Evolutionary conservation across 2,888 invertebrate species (phyloP), one percentile per base, ranked within the genome.

Genomic region (Isoperla grammatica): DNA sequence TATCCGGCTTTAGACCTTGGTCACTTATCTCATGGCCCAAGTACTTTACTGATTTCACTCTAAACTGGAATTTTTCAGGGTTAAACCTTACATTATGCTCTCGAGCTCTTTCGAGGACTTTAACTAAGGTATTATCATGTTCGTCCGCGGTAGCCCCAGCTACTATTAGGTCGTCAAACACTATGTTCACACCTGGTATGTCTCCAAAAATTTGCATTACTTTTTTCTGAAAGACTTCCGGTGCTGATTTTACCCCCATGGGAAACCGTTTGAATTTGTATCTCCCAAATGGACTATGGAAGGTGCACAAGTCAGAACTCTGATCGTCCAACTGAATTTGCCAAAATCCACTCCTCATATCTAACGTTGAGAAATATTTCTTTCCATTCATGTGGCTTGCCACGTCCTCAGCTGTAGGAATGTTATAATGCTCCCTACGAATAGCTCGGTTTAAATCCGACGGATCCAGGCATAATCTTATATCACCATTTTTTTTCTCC

Each of bases 81-180:
- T 69, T 71, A 49, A 69, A 71, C 63, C 43, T 60, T 9, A 61
- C 65, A 63, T 63, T 67, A 65, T 61, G 59, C 65, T 37, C 53
- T 57, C 43, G 62, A 50, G 66, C 61, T 60, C 29, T 58, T n/a
- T 57, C 23, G 8, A 64, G 39, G 11, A 62, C 65, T 37, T 60
- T 9, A 17, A 17, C 35, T 15, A 62, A n/a, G 22, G 45, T 43
- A 2, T 29, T 29, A 42, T 57, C 56, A 19, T 60, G 40, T 15
- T 53, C 17, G 5, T 59, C 42, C 46, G 55, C 22, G 6, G 50
- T 43, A 20, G 35, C 20, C 4, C 60, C 70, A 53, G 62, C 61
- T 17, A 72, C 66, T n/a, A 69, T 59, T 23, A 72, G 54, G 60
- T 72, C 71, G 66, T 73, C 71, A 59, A 71, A 70, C 62, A 72